Percentiles rank a stretch among this genome's conserved stretches.
These are phyloP conservation scores for Arothron firmamentum DNA, from an alignment of 2,113 vertebrate genomes.

Conservation along the genomic window DNA sequence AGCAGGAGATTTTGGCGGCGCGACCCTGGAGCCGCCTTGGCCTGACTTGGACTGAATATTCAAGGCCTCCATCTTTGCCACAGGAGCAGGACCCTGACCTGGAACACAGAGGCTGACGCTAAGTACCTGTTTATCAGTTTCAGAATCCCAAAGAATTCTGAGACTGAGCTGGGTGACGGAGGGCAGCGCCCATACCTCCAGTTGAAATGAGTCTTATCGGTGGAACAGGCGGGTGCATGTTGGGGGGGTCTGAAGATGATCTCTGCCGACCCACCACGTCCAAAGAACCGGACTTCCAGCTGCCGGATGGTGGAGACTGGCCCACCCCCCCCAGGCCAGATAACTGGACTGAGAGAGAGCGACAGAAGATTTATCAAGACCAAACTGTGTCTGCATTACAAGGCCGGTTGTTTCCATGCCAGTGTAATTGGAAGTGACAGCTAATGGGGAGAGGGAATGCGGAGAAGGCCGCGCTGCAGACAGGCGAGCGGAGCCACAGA, in stretches of 20 bases:
- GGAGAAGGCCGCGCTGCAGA: conserved; percentile 29
- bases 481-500: conserved; percentile 18
- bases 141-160: not conserved
- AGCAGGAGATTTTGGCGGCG: conserved; percentile 78
- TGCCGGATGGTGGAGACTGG: conserved; percentile 80
- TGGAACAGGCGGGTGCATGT: conserved; percentile 93
- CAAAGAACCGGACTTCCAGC: conserved; percentile 88
- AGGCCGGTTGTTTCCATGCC: conserved; percentile 11
- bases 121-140: not conserved
- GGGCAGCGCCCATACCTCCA: conserved; percentile 75
- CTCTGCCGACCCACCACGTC: conserved; percentile 89
- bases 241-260: conserved; percentile 96
- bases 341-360: conserved; percentile 75
- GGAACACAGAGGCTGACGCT: conserved; percentile 5
- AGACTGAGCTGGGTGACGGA: not conserved
- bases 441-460: conserved; percentile 42
- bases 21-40: conserved; percentile 77
- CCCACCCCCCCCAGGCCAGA: conserved; percentile 77
- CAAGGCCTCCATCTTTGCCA: conserved; percentile 85
- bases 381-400: conserved; percentile 19
- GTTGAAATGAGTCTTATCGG: conserved; percentile 92
- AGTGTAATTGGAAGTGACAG: conserved; percentile 33
- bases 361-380: conserved; percentile 3
- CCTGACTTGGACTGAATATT: conserved; percentile 80
- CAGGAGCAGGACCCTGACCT: conserved; percentile 77